These are phyloP conservation scores for Troglohyphantes excavatus DNA, from an alignment of 2,888 invertebrate genomes.

Conservation along the genomic window DNA sequence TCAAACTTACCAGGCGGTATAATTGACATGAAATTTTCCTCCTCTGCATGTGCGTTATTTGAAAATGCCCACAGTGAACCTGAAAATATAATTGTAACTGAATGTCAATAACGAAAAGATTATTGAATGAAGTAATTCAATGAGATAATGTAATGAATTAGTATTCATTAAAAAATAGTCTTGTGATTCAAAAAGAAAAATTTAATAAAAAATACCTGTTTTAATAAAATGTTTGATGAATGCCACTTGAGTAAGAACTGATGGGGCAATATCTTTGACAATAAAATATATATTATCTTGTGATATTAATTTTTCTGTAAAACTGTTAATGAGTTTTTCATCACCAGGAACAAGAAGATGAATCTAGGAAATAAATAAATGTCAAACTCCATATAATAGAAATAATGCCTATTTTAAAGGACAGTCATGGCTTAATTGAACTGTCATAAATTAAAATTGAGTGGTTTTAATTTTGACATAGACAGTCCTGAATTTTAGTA, in stretches of 20 bases:
- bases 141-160: not conserved
- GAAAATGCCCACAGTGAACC: not conserved
- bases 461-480: too few species aligned
- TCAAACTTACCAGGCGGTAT: slow-evolving; percentile 18
- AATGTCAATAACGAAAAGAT: not conserved
- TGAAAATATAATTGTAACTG: too few species aligned
- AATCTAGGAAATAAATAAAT: not conserved
- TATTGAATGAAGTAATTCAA: not conserved
- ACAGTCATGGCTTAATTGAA: too few species aligned
- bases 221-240: slow-evolving; percentile 24
- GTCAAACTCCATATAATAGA: too few species aligned
- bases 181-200: too few species aligned
- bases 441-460: too few species aligned
- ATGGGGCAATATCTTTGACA: not conserved
- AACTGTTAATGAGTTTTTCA: not conserved
- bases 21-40: not conserved
- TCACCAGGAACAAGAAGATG: slow-evolving; percentile 3
- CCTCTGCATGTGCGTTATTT: not conserved
- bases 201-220: too few species aligned
- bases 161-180: not conserved
- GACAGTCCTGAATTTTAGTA: too few species aligned
- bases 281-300: slow-evolving; percentile 7
- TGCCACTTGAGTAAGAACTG: not conserved
- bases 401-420: too few species aligned
- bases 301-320: not conserved